Conservation (phyloP, 2,888 invertebrate genomes). For the Mythimna albipuncta region DNA sequence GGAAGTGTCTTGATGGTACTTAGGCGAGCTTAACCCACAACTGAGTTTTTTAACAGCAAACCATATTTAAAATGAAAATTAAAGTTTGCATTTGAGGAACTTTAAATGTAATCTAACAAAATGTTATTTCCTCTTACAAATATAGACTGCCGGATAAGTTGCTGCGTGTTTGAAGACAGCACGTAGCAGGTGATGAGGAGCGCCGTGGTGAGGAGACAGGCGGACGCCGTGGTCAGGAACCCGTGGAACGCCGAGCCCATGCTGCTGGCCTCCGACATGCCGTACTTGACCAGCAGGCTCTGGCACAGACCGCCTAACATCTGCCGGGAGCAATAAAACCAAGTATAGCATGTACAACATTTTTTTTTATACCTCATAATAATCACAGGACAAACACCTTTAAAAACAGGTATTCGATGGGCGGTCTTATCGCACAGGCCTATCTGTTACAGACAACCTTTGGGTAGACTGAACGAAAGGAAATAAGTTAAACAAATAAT, state of each 20-base stretch:
- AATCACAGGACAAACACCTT: no score
- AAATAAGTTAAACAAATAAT: background rate
- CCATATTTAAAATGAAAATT: no score
- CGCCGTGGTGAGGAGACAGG: slow-evolving; percentile 94
- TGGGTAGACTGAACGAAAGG: no score
- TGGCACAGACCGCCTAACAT: slow-evolving; percentile 95
- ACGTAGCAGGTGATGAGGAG: slow-evolving; percentile 94
- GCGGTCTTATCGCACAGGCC: no score
- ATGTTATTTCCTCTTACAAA: slow-evolving; percentile 92
- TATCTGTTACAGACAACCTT: no score
- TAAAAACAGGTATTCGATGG: no score
- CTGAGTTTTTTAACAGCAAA: no score
- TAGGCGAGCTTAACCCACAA: no score
- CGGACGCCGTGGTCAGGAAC: slow-evolving; percentile 95
- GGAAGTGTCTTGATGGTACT: no score
- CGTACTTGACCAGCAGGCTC: slow-evolving; percentile 94
- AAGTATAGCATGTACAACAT: background rate
- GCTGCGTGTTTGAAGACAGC: slow-evolving; percentile 94
- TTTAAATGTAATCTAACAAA: no score
- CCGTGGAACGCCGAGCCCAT: slow-evolving; percentile 95
- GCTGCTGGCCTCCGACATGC: slow-evolving; percentile 93
- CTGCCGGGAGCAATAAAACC: slow-evolving; percentile 77
- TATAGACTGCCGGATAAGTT: slow-evolving; percentile 94
- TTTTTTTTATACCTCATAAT: no score
- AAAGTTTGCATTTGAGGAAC: no score